Conservation (phyloP, 2,797 vertebrate genomes). For the Neomorphus geoffroyi region DNA sequence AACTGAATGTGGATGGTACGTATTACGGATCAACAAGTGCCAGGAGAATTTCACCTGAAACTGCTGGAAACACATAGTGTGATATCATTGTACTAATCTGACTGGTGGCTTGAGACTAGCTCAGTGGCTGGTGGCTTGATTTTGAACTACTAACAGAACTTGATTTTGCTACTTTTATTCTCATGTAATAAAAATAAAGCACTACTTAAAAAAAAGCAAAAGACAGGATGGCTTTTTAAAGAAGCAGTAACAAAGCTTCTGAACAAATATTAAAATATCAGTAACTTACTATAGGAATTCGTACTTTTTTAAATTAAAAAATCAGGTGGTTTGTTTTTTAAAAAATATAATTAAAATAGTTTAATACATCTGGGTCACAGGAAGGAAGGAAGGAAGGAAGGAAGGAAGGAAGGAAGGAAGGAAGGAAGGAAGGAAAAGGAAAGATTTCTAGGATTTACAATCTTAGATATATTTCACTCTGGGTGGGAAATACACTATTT, state of each 20-base stretch:
- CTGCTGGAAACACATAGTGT: neutral
- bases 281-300: neutral
- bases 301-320: neutral
- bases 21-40: neutral
- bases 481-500: neutral
- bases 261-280: neutral
- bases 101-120: neutral
- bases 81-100: too few relatives aligned
- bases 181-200: neutral
- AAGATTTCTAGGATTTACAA: neutral
- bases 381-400: neutral
- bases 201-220: neutral
- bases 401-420: too few relatives aligned
- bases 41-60: neutral
- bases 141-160: too few relatives aligned
- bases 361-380: neutral
- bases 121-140: too few relatives aligned
- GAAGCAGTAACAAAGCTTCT: neutral
- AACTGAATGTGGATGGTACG: neutral
- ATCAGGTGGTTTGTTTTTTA: neutral
- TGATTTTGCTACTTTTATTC: neutral
- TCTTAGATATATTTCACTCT: neutral
- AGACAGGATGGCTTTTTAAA: neutral
- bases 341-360: neutral
- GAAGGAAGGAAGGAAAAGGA: too few relatives aligned